These are phyloP conservation scores for Cavia porcellus DNA, from an alignment of 2,113 vertebrate species.

Conservation along the genomic window DNA sequence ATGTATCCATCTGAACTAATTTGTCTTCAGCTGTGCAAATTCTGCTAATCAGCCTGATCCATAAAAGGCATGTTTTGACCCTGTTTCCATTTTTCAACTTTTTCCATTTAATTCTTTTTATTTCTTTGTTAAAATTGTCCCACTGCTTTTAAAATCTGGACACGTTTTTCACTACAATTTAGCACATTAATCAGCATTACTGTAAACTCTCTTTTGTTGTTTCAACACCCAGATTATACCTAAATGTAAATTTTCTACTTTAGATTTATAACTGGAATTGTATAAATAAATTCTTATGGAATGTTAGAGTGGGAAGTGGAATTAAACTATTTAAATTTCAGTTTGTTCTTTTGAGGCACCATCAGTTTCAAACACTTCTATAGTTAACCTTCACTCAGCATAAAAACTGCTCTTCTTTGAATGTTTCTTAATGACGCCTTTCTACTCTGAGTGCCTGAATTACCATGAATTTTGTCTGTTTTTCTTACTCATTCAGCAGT, in stretches of 20 bases:
- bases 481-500: not conserved
- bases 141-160: not conserved
- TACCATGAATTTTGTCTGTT: not conserved
- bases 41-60: too few relatives aligned
- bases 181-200: not conserved
- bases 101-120: not conserved
- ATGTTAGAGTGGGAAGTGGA: not conserved
- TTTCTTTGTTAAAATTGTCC: not conserved
- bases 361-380: not conserved
- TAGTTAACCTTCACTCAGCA: not conserved
- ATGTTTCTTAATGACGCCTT: not conserved
- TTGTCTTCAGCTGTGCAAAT: not conserved
- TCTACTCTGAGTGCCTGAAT: not conserved
- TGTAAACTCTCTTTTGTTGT: not conserved
- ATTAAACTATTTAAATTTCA: not conserved
- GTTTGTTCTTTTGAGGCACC: not conserved
- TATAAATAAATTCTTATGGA: not conserved
- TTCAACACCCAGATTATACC: not conserved
- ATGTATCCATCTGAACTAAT: not conserved
- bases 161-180: not conserved
- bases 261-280: not conserved
- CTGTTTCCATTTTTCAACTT: not conserved
- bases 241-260: not conserved
- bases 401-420: not conserved
- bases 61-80: not conserved